Conservation (phyloP, 2,113 vertebrate species). For the Gadus chalcogrammus region DNA sequence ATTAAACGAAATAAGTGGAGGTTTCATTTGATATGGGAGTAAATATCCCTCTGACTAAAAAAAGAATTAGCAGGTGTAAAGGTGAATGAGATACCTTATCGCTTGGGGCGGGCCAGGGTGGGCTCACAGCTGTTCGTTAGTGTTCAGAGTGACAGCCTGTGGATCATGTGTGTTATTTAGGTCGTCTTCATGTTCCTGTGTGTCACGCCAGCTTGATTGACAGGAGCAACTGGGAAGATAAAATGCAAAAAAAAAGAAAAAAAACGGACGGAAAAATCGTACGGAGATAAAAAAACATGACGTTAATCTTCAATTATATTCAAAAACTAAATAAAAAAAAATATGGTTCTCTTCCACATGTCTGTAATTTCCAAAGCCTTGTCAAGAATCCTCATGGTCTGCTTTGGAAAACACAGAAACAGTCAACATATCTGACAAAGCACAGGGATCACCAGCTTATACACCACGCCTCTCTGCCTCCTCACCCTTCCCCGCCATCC, state of each 20-base stretch:
- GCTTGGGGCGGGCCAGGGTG: not conserved
- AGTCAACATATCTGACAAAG: conserved; percentile 36
- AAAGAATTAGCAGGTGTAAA: not conserved
- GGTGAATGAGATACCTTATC: not conserved
- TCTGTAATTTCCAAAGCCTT: conserved; percentile 39
- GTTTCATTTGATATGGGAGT: not conserved
- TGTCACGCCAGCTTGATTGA: too few relatives aligned
- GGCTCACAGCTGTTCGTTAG: not conserved
- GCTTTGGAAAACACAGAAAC: not conserved
- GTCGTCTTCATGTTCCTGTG: too few relatives aligned
- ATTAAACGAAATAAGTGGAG: not conserved
- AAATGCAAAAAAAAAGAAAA: too few relatives aligned
- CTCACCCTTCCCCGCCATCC: too few relatives aligned
- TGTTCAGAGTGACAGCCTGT: too few relatives aligned
- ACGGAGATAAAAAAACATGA: not conserved
- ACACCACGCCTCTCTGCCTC: not conserved
- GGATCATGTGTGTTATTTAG: too few relatives aligned
- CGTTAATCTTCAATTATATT: too few relatives aligned
- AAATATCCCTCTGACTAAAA: not conserved
- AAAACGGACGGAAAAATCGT: too few relatives aligned
- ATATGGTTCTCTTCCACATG: conserved; percentile 16
- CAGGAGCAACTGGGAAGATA: too few relatives aligned
- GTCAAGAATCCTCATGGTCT: too few relatives aligned
- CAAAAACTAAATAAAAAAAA: not conserved
- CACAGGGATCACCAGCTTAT: conserved; percentile 25